Conservation (phyloP, 2,113 vertebrate genomes). For the Ceyx melanurus region DNA sequence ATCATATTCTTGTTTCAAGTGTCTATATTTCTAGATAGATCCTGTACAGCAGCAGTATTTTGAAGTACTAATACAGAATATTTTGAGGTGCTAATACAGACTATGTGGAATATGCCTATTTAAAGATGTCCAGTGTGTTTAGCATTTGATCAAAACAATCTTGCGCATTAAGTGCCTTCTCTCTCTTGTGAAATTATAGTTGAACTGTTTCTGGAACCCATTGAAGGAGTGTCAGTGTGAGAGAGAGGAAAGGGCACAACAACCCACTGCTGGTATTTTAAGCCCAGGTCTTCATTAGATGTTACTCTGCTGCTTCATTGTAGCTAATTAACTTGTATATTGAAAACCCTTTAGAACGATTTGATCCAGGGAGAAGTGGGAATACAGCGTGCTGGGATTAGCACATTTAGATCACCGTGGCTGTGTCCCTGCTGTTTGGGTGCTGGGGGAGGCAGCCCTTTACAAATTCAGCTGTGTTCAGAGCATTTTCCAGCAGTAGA, state of each 20-base stretch:
- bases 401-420: conserved; percentile 22
- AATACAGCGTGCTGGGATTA: conserved; percentile 57
- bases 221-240: not conserved
- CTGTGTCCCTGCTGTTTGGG: conserved; percentile 11
- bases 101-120: not conserved
- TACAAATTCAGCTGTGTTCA: conserved; percentile 10
- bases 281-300: conserved; percentile 4
- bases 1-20: not conserved
- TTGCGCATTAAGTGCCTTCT: not conserved
- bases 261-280: conserved; percentile 27
- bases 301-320: not conserved
- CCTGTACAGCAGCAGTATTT: not conserved
- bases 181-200: not conserved
- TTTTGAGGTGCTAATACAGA: not conserved
- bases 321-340: conserved; percentile 70
- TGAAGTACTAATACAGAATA: not conserved
- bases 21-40: not conserved
- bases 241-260: not conserved
- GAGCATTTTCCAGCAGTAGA: not conserved
- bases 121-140: not conserved
- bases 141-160: not conserved
- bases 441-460: conserved; percentile 24
- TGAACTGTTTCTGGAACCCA: not conserved
- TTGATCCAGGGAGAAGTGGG: conserved; percentile 48
- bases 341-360: conserved; percentile 59